phyloP scores from a whole-genome alignment of 37 sponge, comb jelly and placozoan species.

The Dysidea cf. avara region DNA sequence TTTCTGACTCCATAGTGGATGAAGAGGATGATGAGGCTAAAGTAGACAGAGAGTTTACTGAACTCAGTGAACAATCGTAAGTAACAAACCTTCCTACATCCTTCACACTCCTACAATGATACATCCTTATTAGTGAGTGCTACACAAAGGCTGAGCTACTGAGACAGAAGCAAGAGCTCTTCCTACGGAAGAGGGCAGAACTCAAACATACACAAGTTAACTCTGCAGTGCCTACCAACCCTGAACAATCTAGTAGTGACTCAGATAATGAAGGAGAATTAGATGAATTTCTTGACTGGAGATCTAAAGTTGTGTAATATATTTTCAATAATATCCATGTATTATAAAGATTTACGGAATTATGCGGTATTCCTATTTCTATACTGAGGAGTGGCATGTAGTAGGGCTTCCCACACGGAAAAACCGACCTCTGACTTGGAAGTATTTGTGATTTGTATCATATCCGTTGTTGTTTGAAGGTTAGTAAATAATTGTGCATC shows the following conservation, averaged over 20 bases:
- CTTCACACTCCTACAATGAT: neutral
- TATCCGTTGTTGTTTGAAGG: no score
- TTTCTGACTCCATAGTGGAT: slow-evolving; percentile 40
- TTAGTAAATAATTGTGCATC: no score
- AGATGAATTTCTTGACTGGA: slow-evolving; percentile 67
- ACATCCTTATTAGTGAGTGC: slow-evolving; percentile 49
- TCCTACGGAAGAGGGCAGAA: slow-evolving; percentile 1
- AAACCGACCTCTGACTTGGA: no score
- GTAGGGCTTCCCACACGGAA: no score
- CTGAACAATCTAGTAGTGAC: slow-evolving; percentile 11
- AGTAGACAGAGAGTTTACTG: slow-evolving; percentile 43
- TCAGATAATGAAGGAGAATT: slow-evolving; percentile 42
- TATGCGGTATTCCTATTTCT: no score
- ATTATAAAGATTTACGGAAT: no score
- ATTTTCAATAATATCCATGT: neutral
- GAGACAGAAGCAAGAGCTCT: slow-evolving; percentile 54
- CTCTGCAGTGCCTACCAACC: no score
- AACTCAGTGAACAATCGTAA: slow-evolving; percentile 68
- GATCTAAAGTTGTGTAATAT: slow-evolving; percentile 36
- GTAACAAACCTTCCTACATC: slow-evolving; percentile 9
- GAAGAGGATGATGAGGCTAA: slow-evolving; percentile 57
- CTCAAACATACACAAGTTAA: no score
- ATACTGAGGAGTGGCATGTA: no score
- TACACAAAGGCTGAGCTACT: slow-evolving; percentile 60
- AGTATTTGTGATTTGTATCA: no score